Evolutionary conservation across 2,888 invertebrate genomes (phyloP), one percentile per base, ranked within the genome.

Genomic region (Bibio marci): DNA sequence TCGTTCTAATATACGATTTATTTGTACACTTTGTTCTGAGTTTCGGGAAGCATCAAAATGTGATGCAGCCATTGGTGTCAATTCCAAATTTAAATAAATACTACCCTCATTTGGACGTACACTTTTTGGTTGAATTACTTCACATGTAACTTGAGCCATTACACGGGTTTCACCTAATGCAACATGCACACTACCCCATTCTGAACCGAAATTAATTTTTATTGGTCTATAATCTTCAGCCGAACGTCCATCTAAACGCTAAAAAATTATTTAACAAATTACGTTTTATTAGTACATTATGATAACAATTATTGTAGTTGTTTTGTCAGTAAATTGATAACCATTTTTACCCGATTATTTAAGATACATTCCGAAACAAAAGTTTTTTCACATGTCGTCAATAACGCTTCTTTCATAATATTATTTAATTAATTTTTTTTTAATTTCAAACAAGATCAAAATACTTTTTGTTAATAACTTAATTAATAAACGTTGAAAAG

Each of bases 71-170:
- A 91, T 76, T 3, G 86, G 79, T 47, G 80, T 79, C 32, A 92
- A 65, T 57, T 92, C 91, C 2, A 90, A 76, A 64, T 90, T 88
- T 27, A 94, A 72, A 51, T 72, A 74, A 13, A 95, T 55, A 44
- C 81, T 71, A 2, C 94, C 94, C 59, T 95, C 94, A 55, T 82
- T 86, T 1, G 91, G 87, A 31, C 91, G 66, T 1, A 82, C 76
- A 27, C 79, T 71, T 59, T 85, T 85, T 0, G 94, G 92, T 46
- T 75, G 73, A 37, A 78, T 77, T 26, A 95, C 72, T 62, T 90
- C 87, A 62, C 88, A 86, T 5, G 85, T 80, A 4, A 88, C 85
- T 64, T 90, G 86, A 1, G 86, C 81, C 47, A 91, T 57, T 15
- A 85, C 83, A 57, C 87, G 87, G 7, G 88, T 87, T 58, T 80